Conservation (phyloP, 2,888 invertebrate species). For the Myopa tessellatipennis region DNA sequence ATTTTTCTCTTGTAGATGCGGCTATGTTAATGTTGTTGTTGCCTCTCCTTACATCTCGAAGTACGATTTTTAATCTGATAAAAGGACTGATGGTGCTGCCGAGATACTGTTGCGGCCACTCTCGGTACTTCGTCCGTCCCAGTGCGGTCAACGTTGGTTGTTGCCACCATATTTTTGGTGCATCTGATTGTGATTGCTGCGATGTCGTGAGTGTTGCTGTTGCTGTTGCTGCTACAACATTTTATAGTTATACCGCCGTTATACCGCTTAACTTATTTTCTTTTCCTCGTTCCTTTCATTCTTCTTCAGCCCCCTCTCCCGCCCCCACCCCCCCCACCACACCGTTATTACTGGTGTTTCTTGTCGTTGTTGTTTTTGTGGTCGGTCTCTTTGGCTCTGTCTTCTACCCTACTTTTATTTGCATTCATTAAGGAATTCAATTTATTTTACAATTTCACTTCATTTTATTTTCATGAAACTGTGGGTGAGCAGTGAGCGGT, state of each 20-base stretch:
- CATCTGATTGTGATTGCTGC: too few relatives aligned
- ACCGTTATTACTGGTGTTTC: too few relatives aligned
- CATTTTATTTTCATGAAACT: background rate
- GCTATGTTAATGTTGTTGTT: slow-evolving; percentile 14
- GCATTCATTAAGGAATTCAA: slow-evolving; percentile 58
- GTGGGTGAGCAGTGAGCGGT: background rate
- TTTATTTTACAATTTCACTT: slow-evolving; percentile 58
- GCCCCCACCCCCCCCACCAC: too few relatives aligned
- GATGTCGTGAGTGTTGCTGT: background rate
- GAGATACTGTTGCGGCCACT: background rate
- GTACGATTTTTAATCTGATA: slow-evolving; percentile 28
- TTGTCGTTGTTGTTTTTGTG: background rate
- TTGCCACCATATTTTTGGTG: too few relatives aligned
- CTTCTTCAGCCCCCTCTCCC: background rate
- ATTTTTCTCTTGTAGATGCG: background rate
- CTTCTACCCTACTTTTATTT: slow-evolving; percentile 29
- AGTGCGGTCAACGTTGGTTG: background rate
- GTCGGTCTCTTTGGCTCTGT: background rate
- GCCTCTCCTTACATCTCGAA: slow-evolving; percentile 21
- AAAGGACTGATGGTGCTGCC: slow-evolving; percentile 10
- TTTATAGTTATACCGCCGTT: background rate
- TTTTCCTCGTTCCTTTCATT: slow-evolving; percentile 3
- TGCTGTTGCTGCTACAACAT: background rate
- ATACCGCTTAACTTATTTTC: background rate
- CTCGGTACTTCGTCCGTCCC: background rate